Percentiles rank a stretch among this genome's conserved stretches.
These are phyloP conservation scores for Palythoa caribaeorum DNA, from an alignment of 92 coral and sea anemone genomes.

Conservation along the genomic window DNA sequence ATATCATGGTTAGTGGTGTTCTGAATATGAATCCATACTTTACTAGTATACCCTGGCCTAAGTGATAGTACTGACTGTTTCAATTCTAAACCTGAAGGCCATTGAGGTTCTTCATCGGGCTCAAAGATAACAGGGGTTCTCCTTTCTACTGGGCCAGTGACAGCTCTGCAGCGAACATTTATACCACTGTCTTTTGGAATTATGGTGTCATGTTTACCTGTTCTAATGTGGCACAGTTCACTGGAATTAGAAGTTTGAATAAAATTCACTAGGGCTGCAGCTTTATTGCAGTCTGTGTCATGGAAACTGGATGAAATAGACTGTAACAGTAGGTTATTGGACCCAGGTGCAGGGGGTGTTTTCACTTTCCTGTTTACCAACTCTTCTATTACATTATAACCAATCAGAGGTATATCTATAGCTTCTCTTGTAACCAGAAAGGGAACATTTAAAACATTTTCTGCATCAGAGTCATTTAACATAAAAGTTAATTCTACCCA, in stretches of 20 bases:
- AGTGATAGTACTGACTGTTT: conserved; percentile 3
- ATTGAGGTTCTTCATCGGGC: conserved; percentile 18
- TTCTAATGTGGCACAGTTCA: conserved; percentile 34
- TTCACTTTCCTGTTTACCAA: neutral
- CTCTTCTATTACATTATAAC: conserved; percentile 25
- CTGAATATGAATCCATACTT: conserved; percentile 35
- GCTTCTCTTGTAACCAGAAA: conserved; percentile 27
- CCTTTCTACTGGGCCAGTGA: conserved; percentile 1
- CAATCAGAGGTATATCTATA: conserved; percentile 28
- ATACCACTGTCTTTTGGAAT: conserved; percentile 22
- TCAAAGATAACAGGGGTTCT: conserved; percentile 15
- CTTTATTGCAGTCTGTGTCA: neutral
- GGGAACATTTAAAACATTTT: conserved; percentile 2
- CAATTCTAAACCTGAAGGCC: conserved; percentile 16
- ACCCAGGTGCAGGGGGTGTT: conserved; percentile 19
- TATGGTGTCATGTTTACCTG: neutral
- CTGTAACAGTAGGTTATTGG: conserved; percentile 16
- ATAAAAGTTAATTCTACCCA: conserved; percentile 63
- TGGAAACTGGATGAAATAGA: conserved; percentile 10
- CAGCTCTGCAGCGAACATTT: neutral
- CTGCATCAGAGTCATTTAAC: conserved; percentile 23
- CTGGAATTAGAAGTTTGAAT: conserved; percentile 24
- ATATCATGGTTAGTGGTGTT: conserved; percentile 51
- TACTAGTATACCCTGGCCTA: conserved; percentile 19
- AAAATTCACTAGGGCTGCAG: conserved; percentile 6